Percentiles rank a stretch among this genome's conserved stretches.
Conservation (phyloP, 2,797 vertebrate species). For the Liparis tanakae region DNA sequence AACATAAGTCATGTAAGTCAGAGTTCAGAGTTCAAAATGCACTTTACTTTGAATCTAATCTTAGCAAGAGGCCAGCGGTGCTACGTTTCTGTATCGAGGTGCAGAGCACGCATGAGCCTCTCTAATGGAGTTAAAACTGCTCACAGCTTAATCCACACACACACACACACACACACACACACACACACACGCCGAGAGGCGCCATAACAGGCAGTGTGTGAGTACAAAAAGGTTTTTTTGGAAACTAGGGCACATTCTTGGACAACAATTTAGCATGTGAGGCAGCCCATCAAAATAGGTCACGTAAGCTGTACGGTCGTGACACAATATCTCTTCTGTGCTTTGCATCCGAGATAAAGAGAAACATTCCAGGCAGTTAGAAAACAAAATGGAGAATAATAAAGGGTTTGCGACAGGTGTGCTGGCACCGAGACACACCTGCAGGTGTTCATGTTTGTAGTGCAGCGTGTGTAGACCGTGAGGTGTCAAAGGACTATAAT, state of each 20-base stretch:
- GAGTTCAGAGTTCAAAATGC: slow-evolving; percentile 36
- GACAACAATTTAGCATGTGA: slow-evolving; percentile 56
- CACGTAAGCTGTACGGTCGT: slow-evolving; percentile 32
- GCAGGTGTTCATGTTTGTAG: slow-evolving; percentile 31
- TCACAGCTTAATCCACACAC: not conserved
- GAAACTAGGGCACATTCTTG: slow-evolving; percentile 69
- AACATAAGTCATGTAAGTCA: slow-evolving; percentile 8
- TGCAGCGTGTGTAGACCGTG: slow-evolving; percentile 30
- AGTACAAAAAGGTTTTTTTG: slow-evolving; percentile 42
- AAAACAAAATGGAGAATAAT: slow-evolving; percentile 3
- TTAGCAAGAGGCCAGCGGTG: slow-evolving; percentile 29
- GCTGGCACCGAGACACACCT: slow-evolving; percentile 17
- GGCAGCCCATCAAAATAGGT: slow-evolving; percentile 40
- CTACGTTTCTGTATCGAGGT: slow-evolving; percentile 28
- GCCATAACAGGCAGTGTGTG: slow-evolving; percentile 16
- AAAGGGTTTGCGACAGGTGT: slow-evolving; percentile 29
- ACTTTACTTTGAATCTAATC: slow-evolving; percentile 30
- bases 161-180: not conserved
- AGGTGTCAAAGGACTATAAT: slow-evolving; percentile 47
- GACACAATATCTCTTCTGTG: slow-evolving; percentile 70
- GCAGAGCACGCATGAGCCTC: not conserved
- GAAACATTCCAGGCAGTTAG: not conserved
- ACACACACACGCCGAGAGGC: not conserved
- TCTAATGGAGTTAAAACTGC: not conserved
- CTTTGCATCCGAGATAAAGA: slow-evolving; percentile 14